phyloP scores from a whole-genome alignment of 2,797 vertebrate genomes.

The Mallotus villosus region DNA sequence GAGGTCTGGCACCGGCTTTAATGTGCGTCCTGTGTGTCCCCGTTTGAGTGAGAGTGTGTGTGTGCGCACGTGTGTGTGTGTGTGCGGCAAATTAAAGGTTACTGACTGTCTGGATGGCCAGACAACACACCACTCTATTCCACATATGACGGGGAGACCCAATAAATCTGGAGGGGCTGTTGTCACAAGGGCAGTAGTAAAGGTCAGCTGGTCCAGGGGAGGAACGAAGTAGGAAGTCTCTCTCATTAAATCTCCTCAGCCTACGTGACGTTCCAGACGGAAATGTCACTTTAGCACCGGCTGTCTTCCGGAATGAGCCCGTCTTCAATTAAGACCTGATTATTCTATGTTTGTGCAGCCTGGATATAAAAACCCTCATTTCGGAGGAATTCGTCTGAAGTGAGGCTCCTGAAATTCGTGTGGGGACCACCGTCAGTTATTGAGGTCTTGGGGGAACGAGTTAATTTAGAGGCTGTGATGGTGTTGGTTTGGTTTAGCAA shows the following conservation, averaged over 20 bases:
- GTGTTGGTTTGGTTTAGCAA: background rate
- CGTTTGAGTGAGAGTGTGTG: constrained; percentile 7
- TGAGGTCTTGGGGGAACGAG: background rate
- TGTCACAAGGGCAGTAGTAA: constrained; percentile 71
- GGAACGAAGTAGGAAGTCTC: constrained; percentile 57
- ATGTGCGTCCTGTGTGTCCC: constrained; percentile 44
- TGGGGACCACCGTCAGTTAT: background rate
- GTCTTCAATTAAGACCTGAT: constrained; percentile 65
- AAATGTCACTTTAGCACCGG: constrained; percentile 75
- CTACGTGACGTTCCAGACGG: constrained; percentile 47
- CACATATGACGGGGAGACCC: constrained; percentile 61
- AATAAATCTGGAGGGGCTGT: constrained; percentile 73
- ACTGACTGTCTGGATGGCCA: constrained; percentile 69
- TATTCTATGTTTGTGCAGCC: constrained; percentile 61
- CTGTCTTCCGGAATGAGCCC: constrained; percentile 46
- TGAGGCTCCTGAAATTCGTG: background rate
- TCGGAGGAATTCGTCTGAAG: background rate
- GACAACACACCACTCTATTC: constrained; percentile 60
- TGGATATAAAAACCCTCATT: constrained; percentile 35
- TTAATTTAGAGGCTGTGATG: background rate
- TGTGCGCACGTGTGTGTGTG: constrained; percentile 25
- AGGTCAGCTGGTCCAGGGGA: constrained; percentile 72
- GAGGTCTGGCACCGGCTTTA: constrained; percentile 33
- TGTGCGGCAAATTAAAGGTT: constrained; percentile 71
- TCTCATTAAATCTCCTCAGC: constrained; percentile 72